phyloP scores from a whole-genome alignment of 2,797 vertebrate genomes.

The Acrossocheilus fasciatus region DNA sequence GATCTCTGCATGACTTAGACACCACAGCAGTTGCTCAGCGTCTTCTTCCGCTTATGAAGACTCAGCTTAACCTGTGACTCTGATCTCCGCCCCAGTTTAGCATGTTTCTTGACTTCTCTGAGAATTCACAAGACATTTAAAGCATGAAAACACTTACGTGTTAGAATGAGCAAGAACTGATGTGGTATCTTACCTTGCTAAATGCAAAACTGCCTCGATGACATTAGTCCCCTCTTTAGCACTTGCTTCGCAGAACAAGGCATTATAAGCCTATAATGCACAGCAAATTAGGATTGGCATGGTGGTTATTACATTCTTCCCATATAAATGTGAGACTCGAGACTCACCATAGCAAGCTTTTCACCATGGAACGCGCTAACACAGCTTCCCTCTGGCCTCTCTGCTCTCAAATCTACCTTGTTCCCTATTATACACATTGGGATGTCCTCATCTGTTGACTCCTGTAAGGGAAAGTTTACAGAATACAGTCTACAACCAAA shows the following conservation, averaged over 20 bases:
- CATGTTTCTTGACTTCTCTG: constrained; percentile 78
- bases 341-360: constrained; percentile 77
- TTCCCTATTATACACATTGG: constrained; percentile 81
- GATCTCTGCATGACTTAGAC: constrained; percentile 46
- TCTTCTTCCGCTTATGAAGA: constrained; percentile 62
- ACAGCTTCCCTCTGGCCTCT: constrained; percentile 60
- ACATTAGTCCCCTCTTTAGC: constrained; percentile 79
- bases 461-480: constrained; percentile 64
- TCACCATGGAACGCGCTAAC: constrained; percentile 73
- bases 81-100: constrained; percentile 57
- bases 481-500: neutral
- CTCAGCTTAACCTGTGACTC: constrained; percentile 65
- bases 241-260: constrained; percentile 82
- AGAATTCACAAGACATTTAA: neutral
- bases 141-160: neutral
- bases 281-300: neutral
- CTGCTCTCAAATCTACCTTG: constrained; percentile 75
- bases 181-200: constrained; percentile 71
- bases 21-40: constrained; percentile 70
- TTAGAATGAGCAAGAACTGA: neutral
- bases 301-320: constrained; percentile 17
- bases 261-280: constrained; percentile 72
- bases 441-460: constrained; percentile 67
- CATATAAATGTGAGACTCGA: constrained; percentile 25
- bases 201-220: constrained; percentile 79